Evolutionary conservation across 2,888 invertebrate species (phyloP).

Genomic region (Hedychridium roseum): DNA sequence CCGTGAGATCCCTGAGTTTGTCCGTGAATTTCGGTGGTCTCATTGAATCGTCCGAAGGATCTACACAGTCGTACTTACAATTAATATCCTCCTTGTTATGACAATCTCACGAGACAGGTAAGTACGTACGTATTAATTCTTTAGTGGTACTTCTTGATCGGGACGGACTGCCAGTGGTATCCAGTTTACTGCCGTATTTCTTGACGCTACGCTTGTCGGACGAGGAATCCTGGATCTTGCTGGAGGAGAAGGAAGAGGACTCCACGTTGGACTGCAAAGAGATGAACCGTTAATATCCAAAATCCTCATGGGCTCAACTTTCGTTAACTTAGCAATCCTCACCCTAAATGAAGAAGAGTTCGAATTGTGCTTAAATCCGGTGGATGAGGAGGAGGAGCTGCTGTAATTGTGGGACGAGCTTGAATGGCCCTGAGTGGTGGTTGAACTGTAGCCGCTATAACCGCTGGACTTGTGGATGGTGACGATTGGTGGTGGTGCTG

Average conservation of each 20-base stretch:
- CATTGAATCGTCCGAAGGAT: slow-evolving; percentile 88
- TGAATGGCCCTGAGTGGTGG: slow-evolving; percentile 53
- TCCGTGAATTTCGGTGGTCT: slow-evolving; percentile 86
- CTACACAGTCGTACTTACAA: slow-evolving; percentile 66
- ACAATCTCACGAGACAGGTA: background rate
- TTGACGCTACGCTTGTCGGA: slow-evolving; percentile 66
- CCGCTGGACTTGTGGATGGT: slow-evolving; percentile 65
- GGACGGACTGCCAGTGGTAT: slow-evolving; percentile 81
- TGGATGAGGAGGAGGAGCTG: slow-evolving; percentile 28
- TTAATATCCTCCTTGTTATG: slow-evolving; percentile 3
- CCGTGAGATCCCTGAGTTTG: slow-evolving; percentile 76
- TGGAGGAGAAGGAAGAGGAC: too few species aligned
- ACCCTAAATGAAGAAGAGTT: slow-evolving; percentile 45
- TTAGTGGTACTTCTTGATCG: slow-evolving; percentile 90
- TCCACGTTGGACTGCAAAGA: slow-evolving; percentile 32
- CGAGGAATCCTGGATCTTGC: slow-evolving; percentile 14
- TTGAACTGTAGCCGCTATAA: slow-evolving; percentile 58
- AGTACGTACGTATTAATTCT: slow-evolving; percentile 79
- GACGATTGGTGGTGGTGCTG: slow-evolving; percentile 74
- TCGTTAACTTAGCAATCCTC: slow-evolving; percentile 1
- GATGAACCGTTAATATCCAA: background rate
- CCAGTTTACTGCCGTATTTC: slow-evolving; percentile 76
- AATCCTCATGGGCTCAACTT: background rate
- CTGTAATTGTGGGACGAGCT: slow-evolving; percentile 33
- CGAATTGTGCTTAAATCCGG: slow-evolving; percentile 38